Base-by-base conservation (phyloP, 2,888 invertebrate species). In the Brachyptera putata region DNA sequence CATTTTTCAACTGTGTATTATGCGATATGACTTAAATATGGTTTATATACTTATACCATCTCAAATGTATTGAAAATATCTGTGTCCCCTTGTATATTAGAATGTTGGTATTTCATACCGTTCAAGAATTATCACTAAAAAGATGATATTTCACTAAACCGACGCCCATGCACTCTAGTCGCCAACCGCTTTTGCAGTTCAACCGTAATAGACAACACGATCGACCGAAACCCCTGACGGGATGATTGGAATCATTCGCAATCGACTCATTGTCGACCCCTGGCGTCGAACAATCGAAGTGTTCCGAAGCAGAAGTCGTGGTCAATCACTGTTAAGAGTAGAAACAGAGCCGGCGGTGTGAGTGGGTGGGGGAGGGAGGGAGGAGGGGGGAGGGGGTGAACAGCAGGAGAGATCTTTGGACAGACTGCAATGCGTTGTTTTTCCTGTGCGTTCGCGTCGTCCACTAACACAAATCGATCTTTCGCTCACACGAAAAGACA, bases 381-480 rank as follows among this genome's bases (percentile, higher is more conserved):
- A 43, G 21, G 18, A 11, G 24, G n/a, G 11, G 24, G 49, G 2
- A 11, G 21, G 43, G 21, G 18, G 11, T 4, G 43, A 4, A 18
- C n/a, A 21, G 43, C 5, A 30, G 34, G 34, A 30, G 34, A 39
- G 39, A 9, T 4, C 9, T 4, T 7, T 4, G 39, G 39, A 14
- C 39, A 5, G 39, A 26, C 53, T 34, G 53, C 53, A 53, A 5
- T 53, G 53, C 53, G 53, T 53, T 53, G 53, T 53, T 53, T 59
- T 56, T 60, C 55, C 58, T 26, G 57, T 49, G 49, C 46, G 50
- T 43, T 25, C 56, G 60, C 48, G 18, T 16, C 46, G 50, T 43
- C 36, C 56, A 60, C 48, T 37, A 48, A 41, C 56, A 50, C 48
- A 41, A 26, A 60, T 60, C 60, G 60, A 60, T 60, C 41, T 30